A percentile compares a stretch with the other conserved stretches of the same genome.
Conservation (phyloP, 2,113 vertebrate genomes). For the Dermatemys mawii region DNA sequence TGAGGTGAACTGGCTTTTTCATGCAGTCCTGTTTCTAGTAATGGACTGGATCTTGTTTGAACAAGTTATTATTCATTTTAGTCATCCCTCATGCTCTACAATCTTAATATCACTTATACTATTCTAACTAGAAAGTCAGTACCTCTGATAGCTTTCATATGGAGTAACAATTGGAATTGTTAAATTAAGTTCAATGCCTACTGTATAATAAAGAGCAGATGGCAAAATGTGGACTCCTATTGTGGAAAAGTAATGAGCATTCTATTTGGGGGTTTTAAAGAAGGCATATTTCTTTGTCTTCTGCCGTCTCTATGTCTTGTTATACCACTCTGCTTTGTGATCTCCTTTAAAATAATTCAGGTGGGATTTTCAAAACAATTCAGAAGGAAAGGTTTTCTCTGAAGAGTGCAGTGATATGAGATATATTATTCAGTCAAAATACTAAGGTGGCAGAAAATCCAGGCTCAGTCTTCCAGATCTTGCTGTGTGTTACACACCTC, state of each 20-base stretch:
- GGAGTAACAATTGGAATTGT: background rate
- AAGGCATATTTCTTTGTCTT: conserved; percentile 13
- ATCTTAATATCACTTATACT: background rate
- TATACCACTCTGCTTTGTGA: background rate
- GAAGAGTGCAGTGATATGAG: conserved; percentile 25
- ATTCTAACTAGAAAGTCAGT: background rate
- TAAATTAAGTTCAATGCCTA: background rate
- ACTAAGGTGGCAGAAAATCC: conserved; percentile 23
- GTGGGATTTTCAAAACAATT: background rate
- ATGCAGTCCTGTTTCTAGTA: background rate
- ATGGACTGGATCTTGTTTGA: background rate
- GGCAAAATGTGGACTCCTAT: background rate
- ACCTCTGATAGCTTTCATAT: background rate
- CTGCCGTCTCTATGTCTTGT: background rate
- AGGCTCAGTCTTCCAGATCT: background rate
- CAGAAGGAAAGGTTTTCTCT: conserved; percentile 6
- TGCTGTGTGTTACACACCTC: background rate
- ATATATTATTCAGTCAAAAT: conserved; percentile 47
- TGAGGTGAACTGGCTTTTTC: background rate
- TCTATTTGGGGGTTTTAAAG: background rate
- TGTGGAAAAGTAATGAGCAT: background rate
- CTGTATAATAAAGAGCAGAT: background rate
- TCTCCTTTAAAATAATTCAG: conserved; percentile 2
- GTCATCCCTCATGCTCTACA: background rate
- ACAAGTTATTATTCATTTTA: background rate